These are phyloP conservation scores for Amphibalanus amphitrite DNA, from an alignment of 1,140 invertebrate species.

Conservation along the genomic window DNA sequence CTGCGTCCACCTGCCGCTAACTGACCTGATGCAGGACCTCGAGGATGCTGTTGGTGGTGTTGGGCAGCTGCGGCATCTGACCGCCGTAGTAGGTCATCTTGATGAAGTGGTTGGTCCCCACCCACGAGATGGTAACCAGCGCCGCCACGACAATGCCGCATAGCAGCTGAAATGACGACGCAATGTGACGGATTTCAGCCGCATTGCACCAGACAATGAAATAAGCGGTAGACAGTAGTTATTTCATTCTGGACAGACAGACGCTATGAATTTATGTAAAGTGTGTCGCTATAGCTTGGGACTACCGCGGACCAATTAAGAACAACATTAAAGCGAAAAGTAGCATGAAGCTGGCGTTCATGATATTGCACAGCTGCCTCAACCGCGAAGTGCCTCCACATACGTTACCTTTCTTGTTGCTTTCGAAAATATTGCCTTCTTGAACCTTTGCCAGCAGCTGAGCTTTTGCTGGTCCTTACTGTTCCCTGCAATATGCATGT, in stretches of 20 bases:
- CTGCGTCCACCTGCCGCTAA: no score
- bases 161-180: not conserved
- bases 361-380: no score
- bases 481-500: not conserved
- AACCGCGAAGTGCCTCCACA: no score
- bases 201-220: no score
- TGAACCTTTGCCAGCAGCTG: slow-evolving; percentile 27
- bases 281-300: no score
- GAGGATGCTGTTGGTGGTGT: not conserved
- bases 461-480: not conserved
- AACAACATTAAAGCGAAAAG: no score
- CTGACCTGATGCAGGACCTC: not conserved
- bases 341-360: no score
- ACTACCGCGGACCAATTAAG: no score
- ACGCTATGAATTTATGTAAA: no score
- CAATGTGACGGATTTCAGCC: no score
- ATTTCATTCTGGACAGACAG: no score
- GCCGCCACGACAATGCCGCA: not conserved
- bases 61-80: not conserved
- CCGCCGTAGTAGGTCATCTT: not conserved
- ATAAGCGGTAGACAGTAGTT: no score
- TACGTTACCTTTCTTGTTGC: slow-evolving; percentile 50
- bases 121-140: not conserved
- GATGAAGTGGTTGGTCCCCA: not conserved
- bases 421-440: slow-evolving; percentile 46